Evolutionary conservation across 2,888 invertebrate species (phyloP).

Genomic region (Poecilus cupreus): DNA sequence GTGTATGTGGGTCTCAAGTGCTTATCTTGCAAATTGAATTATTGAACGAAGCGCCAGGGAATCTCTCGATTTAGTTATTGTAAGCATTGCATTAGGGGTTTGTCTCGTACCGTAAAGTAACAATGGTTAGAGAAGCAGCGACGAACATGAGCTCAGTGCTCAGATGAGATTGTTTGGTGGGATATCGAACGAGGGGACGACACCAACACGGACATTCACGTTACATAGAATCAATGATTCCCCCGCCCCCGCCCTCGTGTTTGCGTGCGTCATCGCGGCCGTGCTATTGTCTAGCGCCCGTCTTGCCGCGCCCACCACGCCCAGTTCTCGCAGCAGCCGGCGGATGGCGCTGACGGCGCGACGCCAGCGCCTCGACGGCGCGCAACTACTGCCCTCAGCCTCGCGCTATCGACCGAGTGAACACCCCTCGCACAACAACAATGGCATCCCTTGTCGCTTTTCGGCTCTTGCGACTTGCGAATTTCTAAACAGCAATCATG

Average conservation of each 20-base stretch:
- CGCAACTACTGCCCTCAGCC: constrained; percentile 12
- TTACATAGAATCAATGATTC: constrained; percentile 56
- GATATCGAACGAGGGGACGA: constrained; percentile 35
- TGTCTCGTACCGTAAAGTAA: not conserved
- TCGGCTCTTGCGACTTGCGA: not conserved
- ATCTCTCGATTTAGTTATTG: not conserved
- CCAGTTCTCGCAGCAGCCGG: not conserved
- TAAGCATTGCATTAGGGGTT: constrained; percentile 21
- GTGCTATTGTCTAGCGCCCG: constrained; percentile 51
- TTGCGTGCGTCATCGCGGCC: constrained; percentile 53
- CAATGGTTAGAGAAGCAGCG: constrained; percentile 6
- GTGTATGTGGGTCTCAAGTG: no score
- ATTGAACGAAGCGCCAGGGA: not conserved
- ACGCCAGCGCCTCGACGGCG: not conserved
- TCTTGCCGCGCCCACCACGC: constrained; percentile 45
- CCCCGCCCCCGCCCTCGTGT: not conserved
- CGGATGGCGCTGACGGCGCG: constrained; percentile 33
- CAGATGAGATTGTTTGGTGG: constrained; percentile 27
- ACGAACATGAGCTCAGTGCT: not conserved
- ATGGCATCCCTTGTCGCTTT: constrained; percentile 23
- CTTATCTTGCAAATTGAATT: not conserved
- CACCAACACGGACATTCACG: constrained; percentile 21
- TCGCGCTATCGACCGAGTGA: constrained; percentile 48
- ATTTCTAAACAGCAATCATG: constrained; percentile 20
- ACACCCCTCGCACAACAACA: constrained; percentile 44